Evolutionary conservation across 2,113 vertebrate genomes (phyloP), one percentile per base, ranked within the genome.

Genomic region (Hymenochirus boettgeri): DNA sequence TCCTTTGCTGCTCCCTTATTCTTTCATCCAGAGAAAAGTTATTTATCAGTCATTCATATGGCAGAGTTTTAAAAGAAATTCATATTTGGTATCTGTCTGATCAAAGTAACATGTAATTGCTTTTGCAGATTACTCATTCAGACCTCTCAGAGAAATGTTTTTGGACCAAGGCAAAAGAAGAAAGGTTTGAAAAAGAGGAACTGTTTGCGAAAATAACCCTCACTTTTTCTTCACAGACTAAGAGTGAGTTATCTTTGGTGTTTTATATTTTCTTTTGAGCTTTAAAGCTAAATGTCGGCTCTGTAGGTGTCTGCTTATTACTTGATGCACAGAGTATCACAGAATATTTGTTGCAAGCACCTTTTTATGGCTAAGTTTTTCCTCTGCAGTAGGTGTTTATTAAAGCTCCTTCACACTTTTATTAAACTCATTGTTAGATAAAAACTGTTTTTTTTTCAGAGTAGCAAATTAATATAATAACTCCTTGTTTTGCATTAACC

Each of bases 181-280:
- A 88, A 0, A 64, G 82, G 55, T 95, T 84, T 81, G 91, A 92
- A 80, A 92, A 78, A 77, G 87, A 80, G 11, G 93, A 96, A 55
- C 91, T 96, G 59, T 92, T 96, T 57, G 89, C 93, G 79, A 94
- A 89, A 82, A 88, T 96, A 57, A 91, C 88, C 5, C 69, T 89
- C 65, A 35, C 86, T 62, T 96, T 96, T 79, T 92, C 91, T 69
- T 82, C 92, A 3, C 92, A 92, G 81, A 85, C 84, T 57, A 94
- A 91, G 74, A 74, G 92, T 96, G 72, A 92, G 93, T 91, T 21
- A 50, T 50, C 60, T 45, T 27, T 12, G 33, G 15, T 35, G 15
- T 2, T 3, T 9, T 35, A 13, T 35, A 35, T 35, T 35, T n/a
- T 35, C 33, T 7, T 35, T 1, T 35, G 33, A 12, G 33, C 15